A percentile compares a stretch with the other conserved stretches of the same genome.
phyloP scores from a whole-genome alignment of 2,888 invertebrate genomes.

The Aspidiotus destructor region DNA sequence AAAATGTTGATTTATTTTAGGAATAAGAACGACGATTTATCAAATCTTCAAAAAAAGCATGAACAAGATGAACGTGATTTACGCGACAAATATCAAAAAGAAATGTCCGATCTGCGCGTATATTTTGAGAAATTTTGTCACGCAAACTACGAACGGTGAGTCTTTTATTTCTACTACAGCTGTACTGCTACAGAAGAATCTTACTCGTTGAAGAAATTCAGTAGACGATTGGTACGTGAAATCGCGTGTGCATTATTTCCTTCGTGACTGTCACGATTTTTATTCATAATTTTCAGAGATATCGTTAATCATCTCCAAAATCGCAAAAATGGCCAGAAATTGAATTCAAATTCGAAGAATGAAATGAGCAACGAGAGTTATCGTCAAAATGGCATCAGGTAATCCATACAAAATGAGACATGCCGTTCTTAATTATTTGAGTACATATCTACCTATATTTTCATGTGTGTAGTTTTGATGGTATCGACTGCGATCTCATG shows the following conservation, averaged over 20 bases:
- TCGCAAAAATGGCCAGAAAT: neutral
- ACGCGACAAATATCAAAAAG: conserved; percentile 19
- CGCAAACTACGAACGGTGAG: conserved; percentile 13
- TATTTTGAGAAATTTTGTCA: conserved; percentile 24
- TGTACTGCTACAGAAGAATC: neutral
- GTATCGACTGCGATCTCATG: neutral
- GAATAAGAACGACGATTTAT: neutral
- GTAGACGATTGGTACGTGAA: too few relatives aligned
- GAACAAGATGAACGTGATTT: conserved; percentile 5
- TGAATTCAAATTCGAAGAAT: conserved; percentile 3
- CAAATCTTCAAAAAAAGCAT: conserved; percentile 1
- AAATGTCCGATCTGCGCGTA: conserved; percentile 27
- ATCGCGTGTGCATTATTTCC: neutral
- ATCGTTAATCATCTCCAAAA: neutral
- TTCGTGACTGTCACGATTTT: neutral
- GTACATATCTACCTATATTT: neutral
- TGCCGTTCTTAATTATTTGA: neutral
- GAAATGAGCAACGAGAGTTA: neutral
- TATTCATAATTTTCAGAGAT: neutral
- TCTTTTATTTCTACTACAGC: neutral
- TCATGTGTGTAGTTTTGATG: neutral
- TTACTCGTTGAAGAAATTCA: too few relatives aligned
- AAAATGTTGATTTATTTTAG: conserved; percentile 9
- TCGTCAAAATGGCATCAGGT: neutral
- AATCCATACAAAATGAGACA: neutral